Evolutionary conservation across 2,888 invertebrate species (phyloP), one percentile per base, ranked within the genome.

Genomic region (Drosophila mayaguana): DNA sequence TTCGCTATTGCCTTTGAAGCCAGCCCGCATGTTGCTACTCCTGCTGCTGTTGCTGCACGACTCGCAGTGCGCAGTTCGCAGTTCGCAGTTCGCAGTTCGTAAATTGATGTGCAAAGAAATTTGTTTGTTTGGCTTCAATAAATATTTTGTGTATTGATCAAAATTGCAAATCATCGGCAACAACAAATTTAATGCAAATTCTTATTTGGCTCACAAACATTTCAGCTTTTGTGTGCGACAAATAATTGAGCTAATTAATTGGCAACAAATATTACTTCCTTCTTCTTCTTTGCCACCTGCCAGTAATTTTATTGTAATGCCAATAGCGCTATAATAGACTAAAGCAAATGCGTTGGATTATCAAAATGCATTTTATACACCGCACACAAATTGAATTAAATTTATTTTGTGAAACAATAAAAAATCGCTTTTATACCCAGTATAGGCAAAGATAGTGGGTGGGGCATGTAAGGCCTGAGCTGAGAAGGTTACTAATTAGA

Each of bases 81-180:
- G 25, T 25, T 25, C 25, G 8, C 57, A 57, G 45, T 36, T 81
- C 72, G 43, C 46, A 71, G 63, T 65, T 74, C 11, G 48, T 48
- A 72, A 74, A 63, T 72, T 72, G 38, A 45, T 55, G 53, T 61
- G 64, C 59, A 55, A 67, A 60, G 63, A 51, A 70, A 83, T 75
- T 69, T 81, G 72, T 84, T 79, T 76, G 82, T 66, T 53, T 63
- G 53, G 34, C 55, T 65, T 68, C 81, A 81, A 81, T 81, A 83
- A 79, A 81, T 78, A 63, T 70, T 68, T 38, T 70, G 53, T 75
- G 32, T 65, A 71, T 68, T 71, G 75, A 78, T 65, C 70, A 62
- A 78, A 84, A 78, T 43, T 54, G 64, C 78, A 67, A 78, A 84
- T 64, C 84, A 51, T 32, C 63, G 68, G 3, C 32, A 28, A 9